Conservation (phyloP, 1,140 invertebrate genomes). For the Brachionus calyciflorus region DNA sequence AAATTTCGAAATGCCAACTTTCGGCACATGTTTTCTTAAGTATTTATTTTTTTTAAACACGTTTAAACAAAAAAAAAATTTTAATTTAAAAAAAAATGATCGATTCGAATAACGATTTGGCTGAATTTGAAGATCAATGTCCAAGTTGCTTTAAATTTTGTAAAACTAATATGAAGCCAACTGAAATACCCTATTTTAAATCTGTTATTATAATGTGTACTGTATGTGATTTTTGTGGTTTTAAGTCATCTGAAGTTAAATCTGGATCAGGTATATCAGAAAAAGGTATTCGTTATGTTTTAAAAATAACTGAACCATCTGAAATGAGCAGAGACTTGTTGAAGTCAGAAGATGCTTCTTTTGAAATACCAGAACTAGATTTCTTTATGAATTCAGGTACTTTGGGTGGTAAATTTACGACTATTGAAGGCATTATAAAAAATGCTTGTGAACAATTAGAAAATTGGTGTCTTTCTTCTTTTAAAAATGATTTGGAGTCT, state of each 20-base stretch:
- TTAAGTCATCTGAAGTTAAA: slow-evolving; percentile 90
- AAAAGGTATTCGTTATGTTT: slow-evolving; percentile 73
- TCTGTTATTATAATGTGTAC: slow-evolving; percentile 95
- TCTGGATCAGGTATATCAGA: slow-evolving; percentile 84
- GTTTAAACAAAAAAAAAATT: too few species aligned
- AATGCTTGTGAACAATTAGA: slow-evolving; percentile 60
- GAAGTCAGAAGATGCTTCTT: slow-evolving; percentile 87
- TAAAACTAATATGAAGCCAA: slow-evolving; percentile 89
- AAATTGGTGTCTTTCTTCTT: slow-evolving; percentile 46
- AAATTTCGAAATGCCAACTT: too few species aligned
- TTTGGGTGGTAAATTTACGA: slow-evolving; percentile 89
- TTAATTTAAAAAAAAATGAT: too few species aligned
- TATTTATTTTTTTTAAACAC: too few species aligned
- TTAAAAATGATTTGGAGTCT: slow-evolving; percentile 62
- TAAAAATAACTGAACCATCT: slow-evolving; percentile 69
- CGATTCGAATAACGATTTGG: too few species aligned
- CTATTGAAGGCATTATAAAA: slow-evolving; percentile 75
- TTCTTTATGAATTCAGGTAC: slow-evolving; percentile 77
- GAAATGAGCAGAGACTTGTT: slow-evolving; percentile 89
- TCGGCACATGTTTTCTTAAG: too few species aligned
- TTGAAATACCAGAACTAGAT: slow-evolving; percentile 85
- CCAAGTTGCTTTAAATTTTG: slow-evolving; percentile 77
- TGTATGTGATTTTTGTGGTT: slow-evolving; percentile 81
- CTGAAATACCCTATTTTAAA: slow-evolving; percentile 89
- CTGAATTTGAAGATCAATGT: slow-evolving; percentile 78